phyloP scores from a whole-genome alignment of 2,888 invertebrate species.

The Dolomedes plantarius region DNA sequence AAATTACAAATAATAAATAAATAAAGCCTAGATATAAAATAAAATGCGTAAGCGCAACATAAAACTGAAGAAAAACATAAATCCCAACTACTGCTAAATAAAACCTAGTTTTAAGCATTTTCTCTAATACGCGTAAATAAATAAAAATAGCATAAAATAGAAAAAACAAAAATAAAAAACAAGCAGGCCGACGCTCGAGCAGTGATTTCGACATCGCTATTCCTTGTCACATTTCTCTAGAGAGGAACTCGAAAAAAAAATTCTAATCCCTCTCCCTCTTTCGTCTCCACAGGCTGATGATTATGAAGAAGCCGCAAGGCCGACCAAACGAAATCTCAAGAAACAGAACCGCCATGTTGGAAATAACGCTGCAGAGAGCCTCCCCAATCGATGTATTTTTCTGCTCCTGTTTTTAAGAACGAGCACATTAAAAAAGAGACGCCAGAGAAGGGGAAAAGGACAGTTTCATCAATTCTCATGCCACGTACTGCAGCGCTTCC shows the following conservation, averaged over 20 bases:
- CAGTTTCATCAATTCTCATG: conserved; percentile 41
- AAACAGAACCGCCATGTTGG: conserved; percentile 47
- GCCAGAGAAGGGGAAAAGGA: conserved; percentile 2
- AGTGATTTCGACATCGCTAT: neutral
- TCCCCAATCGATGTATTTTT: conserved; percentile 63
- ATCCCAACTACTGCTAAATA: neutral
- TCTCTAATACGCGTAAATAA: too few species aligned
- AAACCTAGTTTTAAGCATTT: neutral
- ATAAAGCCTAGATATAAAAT: too few species aligned
- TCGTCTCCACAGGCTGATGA: conserved; percentile 6
- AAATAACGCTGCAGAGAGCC: conserved; percentile 32
- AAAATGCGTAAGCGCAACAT: too few species aligned
- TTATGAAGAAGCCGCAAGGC: conserved; percentile 17
- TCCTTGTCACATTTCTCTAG: conserved; percentile 10
- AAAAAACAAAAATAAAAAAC: neutral
- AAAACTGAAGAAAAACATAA: neutral
- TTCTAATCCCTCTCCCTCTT: neutral
- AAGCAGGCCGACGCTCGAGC: neutral
- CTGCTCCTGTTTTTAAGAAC: conserved; percentile 59
- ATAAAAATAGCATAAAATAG: too few species aligned
- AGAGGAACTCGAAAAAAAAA: neutral
- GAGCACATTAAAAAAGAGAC: conserved; percentile 42
- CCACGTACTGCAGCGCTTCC: conserved; percentile 20
- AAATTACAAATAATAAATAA: too few species aligned
- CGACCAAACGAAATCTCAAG: conserved; percentile 20